Evolutionary conservation across 1,140 invertebrate species (phyloP).

Genomic region (Oreohelix idahoensis): DNA sequence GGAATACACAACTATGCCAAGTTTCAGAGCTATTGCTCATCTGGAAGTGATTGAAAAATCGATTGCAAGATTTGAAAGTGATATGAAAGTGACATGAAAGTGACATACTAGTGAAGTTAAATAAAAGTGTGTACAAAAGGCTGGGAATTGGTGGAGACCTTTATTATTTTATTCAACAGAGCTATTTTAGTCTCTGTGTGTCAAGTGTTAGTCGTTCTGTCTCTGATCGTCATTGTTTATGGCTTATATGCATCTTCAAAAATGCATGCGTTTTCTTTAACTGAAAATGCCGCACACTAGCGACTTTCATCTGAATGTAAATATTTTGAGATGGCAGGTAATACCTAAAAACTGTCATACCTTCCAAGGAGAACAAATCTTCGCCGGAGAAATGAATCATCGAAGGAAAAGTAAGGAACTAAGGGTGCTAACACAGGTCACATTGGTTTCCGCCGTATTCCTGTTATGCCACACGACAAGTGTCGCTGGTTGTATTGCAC

Average conservation of each 20-base stretch:
- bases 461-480: neutral
- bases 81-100: too few species aligned
- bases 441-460: neutral
- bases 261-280: neutral
- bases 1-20: too few species aligned
- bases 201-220: neutral
- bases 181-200: neutral
- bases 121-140: too few species aligned
- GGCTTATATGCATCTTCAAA: neutral
- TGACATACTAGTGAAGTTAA: too few species aligned
- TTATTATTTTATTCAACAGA: neutral
- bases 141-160: neutral
- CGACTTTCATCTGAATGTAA: neutral
- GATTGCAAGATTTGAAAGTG: too few species aligned
- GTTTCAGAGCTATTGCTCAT: too few species aligned
- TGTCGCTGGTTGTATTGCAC: neutral
- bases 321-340: neutral
- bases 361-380: too few species aligned
- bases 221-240: neutral
- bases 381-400: too few species aligned
- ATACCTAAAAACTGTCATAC: too few species aligned
- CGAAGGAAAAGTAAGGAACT: neutral
- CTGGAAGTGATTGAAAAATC: too few species aligned
- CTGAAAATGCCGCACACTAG: neutral
- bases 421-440: neutral